Evolutionary conservation across 2,113 vertebrate species (phyloP), one percentile per base, ranked within the genome.

Genomic region (Forbesichthys papilliferus): DNA sequence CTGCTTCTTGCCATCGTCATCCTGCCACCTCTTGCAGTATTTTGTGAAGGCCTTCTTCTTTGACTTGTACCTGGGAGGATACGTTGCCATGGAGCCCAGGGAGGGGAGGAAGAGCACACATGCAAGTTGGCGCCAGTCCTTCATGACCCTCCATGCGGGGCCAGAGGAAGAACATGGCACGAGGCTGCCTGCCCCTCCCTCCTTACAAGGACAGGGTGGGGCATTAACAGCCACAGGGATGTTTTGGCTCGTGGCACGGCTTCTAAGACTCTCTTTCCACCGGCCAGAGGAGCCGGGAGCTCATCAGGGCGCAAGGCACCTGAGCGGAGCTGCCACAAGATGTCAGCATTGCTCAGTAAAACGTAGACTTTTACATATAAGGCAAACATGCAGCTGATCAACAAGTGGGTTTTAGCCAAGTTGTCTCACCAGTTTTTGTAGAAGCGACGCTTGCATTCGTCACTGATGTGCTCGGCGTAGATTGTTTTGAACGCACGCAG

Each of bases 41-140:
- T 99, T 99, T 63, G 97, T 99, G 88, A 98, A 99, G 54, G 98
- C 98, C 97, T 99, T 99, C 96, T 98, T 99, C 93, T 99, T 99
- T 73, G 96, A 98, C 71, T 99, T 99, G 91, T 97, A 98, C 98
- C 98, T 99, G 94, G 84, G 92, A 86, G 64, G 81, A 86, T 9
- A 69, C 77, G 80, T 60, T 81, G 87, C 74, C 5, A 10, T 33
- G 27, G 27, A 8, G 68, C 49, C 34, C 48, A 20, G 42, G 48
- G 46, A 64, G 58, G 13, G n/a, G 89, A 84, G 90, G 91, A 90
- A 87, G 34, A 68, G 79, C 74, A 4, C 87, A 93, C 80, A 71
- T 48, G 16, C 12, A 67, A 42, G 70, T 94, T 87, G 84, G 91
- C 92, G 81, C 84, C 62, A 87, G 89, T 78, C 89, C 92, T 85